These are phyloP conservation scores for Allygus modestus DNA, from an alignment of 2,888 invertebrate genomes.

Conservation along the genomic window DNA sequence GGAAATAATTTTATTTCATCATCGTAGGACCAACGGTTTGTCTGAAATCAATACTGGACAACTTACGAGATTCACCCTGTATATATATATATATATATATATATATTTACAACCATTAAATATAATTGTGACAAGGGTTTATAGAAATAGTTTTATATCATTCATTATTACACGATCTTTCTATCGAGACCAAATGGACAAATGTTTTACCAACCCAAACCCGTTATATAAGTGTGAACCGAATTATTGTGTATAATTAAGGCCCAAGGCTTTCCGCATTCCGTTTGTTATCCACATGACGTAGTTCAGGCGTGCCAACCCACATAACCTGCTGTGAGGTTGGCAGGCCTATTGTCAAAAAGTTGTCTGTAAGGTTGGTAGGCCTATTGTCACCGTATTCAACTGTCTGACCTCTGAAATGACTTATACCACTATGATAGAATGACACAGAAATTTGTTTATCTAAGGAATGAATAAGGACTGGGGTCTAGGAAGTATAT, in stretches of 20 bases:
- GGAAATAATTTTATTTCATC: too few species aligned
- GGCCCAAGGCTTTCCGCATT: conserved; percentile 54
- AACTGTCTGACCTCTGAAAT: conserved; percentile 11
- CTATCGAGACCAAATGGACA: neutral
- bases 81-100: too few species aligned
- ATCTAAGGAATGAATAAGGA: too few species aligned
- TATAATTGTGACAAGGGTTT: too few species aligned
- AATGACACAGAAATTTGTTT: neutral
- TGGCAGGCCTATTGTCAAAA: conserved; percentile 20
- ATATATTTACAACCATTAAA: too few species aligned
- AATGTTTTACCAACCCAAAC: neutral
- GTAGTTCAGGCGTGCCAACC: conserved; percentile 30
- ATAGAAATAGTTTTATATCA: too few species aligned
- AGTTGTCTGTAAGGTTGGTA: conserved; percentile 3
- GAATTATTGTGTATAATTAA: conserved; percentile 45
- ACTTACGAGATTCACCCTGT: too few species aligned
- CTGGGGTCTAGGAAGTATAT: too few species aligned
- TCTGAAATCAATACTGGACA: too few species aligned
- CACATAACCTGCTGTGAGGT: neutral
- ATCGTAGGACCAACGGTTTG: too few species aligned
- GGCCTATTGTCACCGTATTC: neutral
- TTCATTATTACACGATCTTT: neutral
- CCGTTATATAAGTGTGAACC: conserved; percentile 37
- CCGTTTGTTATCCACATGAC: conserved; percentile 26
- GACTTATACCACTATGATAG: neutral